Evolutionary conservation across 2,888 invertebrate genomes (phyloP).

Genomic region (Biston stratarius): DNA sequence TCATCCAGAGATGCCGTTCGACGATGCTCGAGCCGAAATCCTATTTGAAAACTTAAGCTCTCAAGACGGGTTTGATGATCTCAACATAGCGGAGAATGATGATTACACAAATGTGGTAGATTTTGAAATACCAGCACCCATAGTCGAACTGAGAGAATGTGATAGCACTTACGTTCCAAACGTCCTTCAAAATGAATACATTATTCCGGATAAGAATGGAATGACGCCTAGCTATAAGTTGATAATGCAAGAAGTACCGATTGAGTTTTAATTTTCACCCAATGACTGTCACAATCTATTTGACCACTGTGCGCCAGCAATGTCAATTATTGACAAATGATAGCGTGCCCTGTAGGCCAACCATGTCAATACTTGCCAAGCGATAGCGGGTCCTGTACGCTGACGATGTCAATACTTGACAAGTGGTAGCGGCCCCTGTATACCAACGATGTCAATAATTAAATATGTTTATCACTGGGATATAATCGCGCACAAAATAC

Average conservation of each 20-base stretch:
- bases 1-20: conserved; percentile 67
- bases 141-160: conserved; percentile 66
- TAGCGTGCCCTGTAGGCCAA: too few relatives aligned
- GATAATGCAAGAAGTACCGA: conserved; percentile 75
- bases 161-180: conserved; percentile 43
- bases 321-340: too few relatives aligned
- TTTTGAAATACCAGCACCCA: conserved; percentile 75
- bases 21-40: conserved; percentile 69
- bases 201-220: conserved; percentile 33
- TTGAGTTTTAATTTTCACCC: conserved; percentile 63
- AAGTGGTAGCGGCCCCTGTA: too few relatives aligned
- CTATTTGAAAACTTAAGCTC: conserved; percentile 64
- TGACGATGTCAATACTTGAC: too few relatives aligned
- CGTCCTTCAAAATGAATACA: conserved; percentile 26
- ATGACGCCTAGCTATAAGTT: conserved; percentile 56
- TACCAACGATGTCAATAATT: too few relatives aligned
- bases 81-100: conserved; percentile 57
- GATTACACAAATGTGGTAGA: conserved; percentile 66
- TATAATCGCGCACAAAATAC: too few relatives aligned
- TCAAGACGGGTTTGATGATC: conserved; percentile 59
- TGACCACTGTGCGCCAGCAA: too few relatives aligned
- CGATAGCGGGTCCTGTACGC: too few relatives aligned
- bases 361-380: too few relatives aligned
- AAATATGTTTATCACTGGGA: too few relatives aligned
- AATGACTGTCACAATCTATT: too few relatives aligned